Evolutionary conservation across 2,113 vertebrate species (phyloP).

Genomic region (Ochotona princeps): DNA sequence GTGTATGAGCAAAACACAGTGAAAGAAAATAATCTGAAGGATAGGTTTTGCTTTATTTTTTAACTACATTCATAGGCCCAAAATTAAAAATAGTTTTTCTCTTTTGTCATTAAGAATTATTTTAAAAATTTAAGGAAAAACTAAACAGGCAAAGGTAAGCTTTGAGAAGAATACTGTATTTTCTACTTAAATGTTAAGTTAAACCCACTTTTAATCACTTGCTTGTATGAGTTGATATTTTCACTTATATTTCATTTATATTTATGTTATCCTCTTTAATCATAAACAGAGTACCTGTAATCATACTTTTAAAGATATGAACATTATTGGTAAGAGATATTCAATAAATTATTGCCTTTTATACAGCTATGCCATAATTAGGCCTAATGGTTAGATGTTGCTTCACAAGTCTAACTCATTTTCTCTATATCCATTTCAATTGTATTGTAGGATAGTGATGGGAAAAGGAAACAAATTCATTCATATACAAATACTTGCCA

Average conservation of each 20-base stretch:
- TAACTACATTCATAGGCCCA: background rate
- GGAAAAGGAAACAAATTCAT: background rate
- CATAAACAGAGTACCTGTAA: background rate
- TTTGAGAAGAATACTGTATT: background rate
- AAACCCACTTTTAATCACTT: background rate
- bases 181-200: slow-evolving; percentile 3
- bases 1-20: background rate
- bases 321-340: background rate
- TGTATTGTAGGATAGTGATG: background rate
- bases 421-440: background rate
- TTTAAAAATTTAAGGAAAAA: background rate
- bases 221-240: background rate
- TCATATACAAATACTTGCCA: background rate
- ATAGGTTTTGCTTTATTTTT: background rate
- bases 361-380: background rate
- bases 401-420: background rate
- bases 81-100: background rate
- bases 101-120: background rate
- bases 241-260: too few relatives aligned
- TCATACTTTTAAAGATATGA: slow-evolving; percentile 15
- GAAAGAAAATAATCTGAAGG: slow-evolving; percentile 21
- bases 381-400: background rate
- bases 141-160: background rate
- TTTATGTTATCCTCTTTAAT: background rate
- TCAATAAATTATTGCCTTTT: background rate